phyloP scores from a whole-genome alignment of 2,888 invertebrate species.

The Agonopterix arenella region DNA sequence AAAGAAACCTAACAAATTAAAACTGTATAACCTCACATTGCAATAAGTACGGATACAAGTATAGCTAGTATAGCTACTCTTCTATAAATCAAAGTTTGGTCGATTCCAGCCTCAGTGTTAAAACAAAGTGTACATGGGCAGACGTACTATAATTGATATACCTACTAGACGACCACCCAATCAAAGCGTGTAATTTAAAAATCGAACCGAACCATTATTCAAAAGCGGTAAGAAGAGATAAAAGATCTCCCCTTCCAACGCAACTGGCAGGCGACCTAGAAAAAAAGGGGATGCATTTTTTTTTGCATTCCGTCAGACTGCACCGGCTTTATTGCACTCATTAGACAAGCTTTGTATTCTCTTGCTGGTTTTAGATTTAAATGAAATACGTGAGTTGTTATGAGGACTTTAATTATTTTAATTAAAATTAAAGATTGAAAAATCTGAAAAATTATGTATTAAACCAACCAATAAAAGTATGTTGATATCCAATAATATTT shows the following conservation, averaged over 20 bases:
- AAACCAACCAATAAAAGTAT: too few relatives aligned
- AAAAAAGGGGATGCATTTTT: constrained; percentile 39
- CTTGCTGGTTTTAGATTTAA: constrained; percentile 28
- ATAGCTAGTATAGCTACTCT: too few relatives aligned
- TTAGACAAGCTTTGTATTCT: constrained; percentile 26
- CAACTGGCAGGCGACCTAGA: constrained; percentile 39
- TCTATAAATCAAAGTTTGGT: too few relatives aligned
- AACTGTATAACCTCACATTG: too few relatives aligned
- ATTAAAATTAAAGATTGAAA: not conserved
- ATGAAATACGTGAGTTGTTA: constrained; percentile 19
- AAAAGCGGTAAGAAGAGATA: constrained; percentile 26
- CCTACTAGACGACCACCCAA: constrained; percentile 9
- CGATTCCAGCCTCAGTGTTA: too few relatives aligned
- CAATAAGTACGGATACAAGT: too few relatives aligned
- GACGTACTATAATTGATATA: too few relatives aligned
- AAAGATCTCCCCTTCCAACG: constrained; percentile 18
- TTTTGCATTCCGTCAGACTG: constrained; percentile 35
- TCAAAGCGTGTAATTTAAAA: constrained; percentile 26
- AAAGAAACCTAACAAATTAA: too few relatives aligned
- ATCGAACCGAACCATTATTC: constrained; percentile 37
- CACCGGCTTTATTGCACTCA: constrained; percentile 42
- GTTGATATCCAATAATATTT: too few relatives aligned
- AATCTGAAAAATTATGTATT: too few relatives aligned
- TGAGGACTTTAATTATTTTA: not conserved
- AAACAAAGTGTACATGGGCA: too few relatives aligned